Evolutionary conservation across 2,888 invertebrate species (phyloP).

Genomic region (Phlogophora meticulosa): DNA sequence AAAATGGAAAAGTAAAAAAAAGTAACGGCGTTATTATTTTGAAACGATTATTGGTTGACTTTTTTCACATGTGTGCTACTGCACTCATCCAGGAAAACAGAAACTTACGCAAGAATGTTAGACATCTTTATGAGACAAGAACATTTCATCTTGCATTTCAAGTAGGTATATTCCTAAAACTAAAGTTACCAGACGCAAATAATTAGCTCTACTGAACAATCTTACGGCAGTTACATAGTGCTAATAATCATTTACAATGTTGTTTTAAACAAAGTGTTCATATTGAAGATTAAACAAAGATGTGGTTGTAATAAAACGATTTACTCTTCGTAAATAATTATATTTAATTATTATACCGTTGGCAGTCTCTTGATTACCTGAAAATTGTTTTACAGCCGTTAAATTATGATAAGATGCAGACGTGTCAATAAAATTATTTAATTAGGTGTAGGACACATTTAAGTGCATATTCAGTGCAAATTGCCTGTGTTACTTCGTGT

Average conservation of each 20-base stretch:
- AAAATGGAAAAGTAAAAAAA: not conserved
- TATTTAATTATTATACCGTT: conserved; percentile 7
- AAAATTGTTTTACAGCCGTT: conserved; percentile 39
- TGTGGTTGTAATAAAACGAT: conserved; percentile 28
- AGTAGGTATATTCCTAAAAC: not conserved
- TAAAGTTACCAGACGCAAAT: conserved; percentile 1
- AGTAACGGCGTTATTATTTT: too few species aligned
- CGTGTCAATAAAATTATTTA: conserved; percentile 26
- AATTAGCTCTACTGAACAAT: not conserved
- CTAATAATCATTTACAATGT: conserved; percentile 24
- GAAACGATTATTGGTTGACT: too few species aligned
- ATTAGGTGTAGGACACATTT: conserved; percentile 30
- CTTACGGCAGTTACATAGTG: conserved; percentile 1
- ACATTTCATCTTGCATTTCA: not conserved
- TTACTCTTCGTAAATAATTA: conserved; percentile 26
- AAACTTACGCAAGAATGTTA: not conserved
- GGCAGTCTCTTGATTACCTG: conserved; percentile 15
- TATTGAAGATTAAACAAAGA: conserved; percentile 15
- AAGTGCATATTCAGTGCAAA: not conserved
- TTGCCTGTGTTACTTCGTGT: not conserved
- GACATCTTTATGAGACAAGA: not conserved
- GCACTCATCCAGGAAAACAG: not conserved
- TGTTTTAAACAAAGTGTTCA: conserved; percentile 2
- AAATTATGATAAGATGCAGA: conserved; percentile 22
- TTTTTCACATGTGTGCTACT: not conserved